Conservation (phyloP, 1,140 invertebrate genomes). For the Bursaphelenchus mucronatus region DNA sequence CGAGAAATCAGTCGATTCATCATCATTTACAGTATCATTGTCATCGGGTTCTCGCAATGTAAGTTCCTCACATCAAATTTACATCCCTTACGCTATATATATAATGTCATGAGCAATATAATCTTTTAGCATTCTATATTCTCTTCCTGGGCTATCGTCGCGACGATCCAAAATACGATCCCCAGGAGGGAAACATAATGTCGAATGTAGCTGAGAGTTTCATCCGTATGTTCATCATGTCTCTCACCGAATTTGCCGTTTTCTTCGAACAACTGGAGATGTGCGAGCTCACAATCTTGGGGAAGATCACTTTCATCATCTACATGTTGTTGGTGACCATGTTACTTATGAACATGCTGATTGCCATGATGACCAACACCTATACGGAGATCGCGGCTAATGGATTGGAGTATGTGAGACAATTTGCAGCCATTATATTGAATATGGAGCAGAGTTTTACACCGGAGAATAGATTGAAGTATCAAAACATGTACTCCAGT, state of each 20-base stretch:
- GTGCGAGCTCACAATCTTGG: slow-evolving; percentile 80
- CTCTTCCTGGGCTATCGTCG: slow-evolving; percentile 79
- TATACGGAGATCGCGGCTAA: slow-evolving; percentile 90
- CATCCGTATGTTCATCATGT: slow-evolving; percentile 96
- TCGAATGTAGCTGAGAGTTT: slow-evolving; percentile 68
- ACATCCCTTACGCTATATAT: too few relatives aligned
- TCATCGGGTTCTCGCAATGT: slow-evolving; percentile 96
- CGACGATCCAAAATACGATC: slow-evolving; percentile 33
- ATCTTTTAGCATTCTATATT: slow-evolving; percentile 77
- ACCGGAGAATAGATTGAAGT: slow-evolving; percentile 75
- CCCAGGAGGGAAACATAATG: slow-evolving; percentile 49
- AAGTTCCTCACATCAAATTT: slow-evolving; percentile 38
- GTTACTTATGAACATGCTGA: slow-evolving; percentile 91
- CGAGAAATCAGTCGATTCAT: slow-evolving; percentile 90
- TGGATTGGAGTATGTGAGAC: slow-evolving; percentile 88
- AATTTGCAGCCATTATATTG: slow-evolving; percentile 92
- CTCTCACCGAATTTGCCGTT: slow-evolving; percentile 87
- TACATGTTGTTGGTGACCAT: slow-evolving; percentile 95
- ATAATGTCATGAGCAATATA: too few relatives aligned
- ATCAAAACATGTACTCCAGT: slow-evolving; percentile 84
- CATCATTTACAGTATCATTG: slow-evolving; percentile 90
- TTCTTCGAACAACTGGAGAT: slow-evolving; percentile 82
- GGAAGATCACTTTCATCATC: slow-evolving; percentile 83
- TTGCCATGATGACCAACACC: slow-evolving; percentile 99
- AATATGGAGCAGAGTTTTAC: slow-evolving; percentile 89